Conservation (phyloP, 2,797 vertebrate genomes). For the Amniataba percoides region DNA sequence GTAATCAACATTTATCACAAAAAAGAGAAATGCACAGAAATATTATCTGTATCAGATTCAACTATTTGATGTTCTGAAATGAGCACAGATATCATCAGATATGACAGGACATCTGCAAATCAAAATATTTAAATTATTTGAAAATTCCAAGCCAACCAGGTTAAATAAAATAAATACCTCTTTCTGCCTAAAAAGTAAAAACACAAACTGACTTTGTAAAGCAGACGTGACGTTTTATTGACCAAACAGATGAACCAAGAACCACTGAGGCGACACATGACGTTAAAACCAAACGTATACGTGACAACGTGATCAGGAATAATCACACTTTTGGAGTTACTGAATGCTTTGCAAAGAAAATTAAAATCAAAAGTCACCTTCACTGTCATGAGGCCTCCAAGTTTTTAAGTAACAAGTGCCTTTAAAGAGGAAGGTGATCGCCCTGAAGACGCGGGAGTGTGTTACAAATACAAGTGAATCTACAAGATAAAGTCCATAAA, state of each 20-base stretch:
- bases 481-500: not conserved
- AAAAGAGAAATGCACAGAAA: not conserved
- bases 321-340: slow-evolving; percentile 7
- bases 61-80: not conserved
- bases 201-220: slow-evolving; percentile 6
- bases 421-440: not conserved
- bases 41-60: not conserved
- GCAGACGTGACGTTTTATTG: slow-evolving; percentile 49
- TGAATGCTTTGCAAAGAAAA: slow-evolving; percentile 12
- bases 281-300: slow-evolving; percentile 7
- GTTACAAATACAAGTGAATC: not conserved
- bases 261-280: slow-evolving; percentile 7
- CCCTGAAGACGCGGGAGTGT: not conserved
- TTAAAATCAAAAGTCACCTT: not conserved
- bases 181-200: not conserved
- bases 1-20: not conserved
- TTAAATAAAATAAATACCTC: not conserved
- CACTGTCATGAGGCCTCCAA: not conserved
- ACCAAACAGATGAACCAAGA: slow-evolving; percentile 14
- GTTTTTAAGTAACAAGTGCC: not conserved
- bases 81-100: not conserved
- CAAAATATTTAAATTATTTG: not conserved
- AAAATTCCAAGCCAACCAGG: not conserved
- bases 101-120: not conserved
- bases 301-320: not conserved